Conservation (phyloP, 2,797 vertebrate species). For the Nothura maculosa region DNA sequence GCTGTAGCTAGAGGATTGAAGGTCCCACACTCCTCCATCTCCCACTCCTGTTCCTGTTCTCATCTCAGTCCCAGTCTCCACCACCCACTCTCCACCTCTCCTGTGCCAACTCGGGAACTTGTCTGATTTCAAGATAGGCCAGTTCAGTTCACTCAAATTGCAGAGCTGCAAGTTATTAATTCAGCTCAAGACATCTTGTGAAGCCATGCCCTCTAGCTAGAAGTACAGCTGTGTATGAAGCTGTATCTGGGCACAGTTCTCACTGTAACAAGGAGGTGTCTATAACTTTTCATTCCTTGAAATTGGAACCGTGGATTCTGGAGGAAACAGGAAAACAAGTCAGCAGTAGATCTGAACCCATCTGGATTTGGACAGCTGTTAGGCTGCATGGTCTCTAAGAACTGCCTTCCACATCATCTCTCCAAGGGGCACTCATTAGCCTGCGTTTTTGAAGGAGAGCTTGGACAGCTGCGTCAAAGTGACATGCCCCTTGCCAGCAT, state of each 20-base stretch:
- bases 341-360: not conserved
- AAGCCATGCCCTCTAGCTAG: not conserved
- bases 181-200: not conserved
- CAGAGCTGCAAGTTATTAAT: not conserved
- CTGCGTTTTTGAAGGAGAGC: not conserved
- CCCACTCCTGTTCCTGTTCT: not conserved
- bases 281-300: not conserved
- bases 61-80: not conserved
- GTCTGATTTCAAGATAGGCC: not conserved
- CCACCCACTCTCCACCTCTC: not conserved
- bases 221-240: not conserved
- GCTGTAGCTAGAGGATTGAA: not conserved
- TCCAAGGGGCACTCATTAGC: not conserved
- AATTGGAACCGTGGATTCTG: not conserved
- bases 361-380: not conserved
- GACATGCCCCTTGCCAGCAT: not conserved
- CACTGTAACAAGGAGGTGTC: not conserved
- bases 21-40: fast-evolving
- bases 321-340: not conserved
- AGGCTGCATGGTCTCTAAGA: not conserved
- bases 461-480: not conserved
- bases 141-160: not conserved
- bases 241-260: not conserved
- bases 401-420: not conserved
- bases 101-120: not conserved